Evolutionary conservation across 1,140 invertebrate species (phyloP), one percentile per base, ranked within the genome.

Genomic region (Bilobella aurantiaca): DNA sequence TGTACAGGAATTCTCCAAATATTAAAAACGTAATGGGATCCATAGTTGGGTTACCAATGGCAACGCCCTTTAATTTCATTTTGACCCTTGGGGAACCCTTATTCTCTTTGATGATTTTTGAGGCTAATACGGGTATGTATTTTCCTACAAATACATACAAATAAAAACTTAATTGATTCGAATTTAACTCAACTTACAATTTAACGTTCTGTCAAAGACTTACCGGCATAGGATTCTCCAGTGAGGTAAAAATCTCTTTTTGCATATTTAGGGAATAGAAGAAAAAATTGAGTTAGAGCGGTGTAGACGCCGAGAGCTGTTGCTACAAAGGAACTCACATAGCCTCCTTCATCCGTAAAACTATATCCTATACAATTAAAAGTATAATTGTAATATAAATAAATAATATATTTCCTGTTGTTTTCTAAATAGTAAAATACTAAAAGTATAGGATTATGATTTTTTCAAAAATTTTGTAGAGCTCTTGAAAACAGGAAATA

Each of bases 41-140:
- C 67, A 75, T 77, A 2, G 81, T 74, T 2, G 80, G 79, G 71
- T 81, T 78, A 8, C 81, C 81, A 64, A 82, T 80, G 3, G 78
- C 78, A 47, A 82, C 74, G 21, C 81, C 81, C 69, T 64, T 64
- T 3, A 68, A 34, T 42, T 68, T 68, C n/a, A 68, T 66, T 32
- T 49, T 56, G 1, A 34, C 46, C 27, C 49, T 34, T 32, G 25
- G n/a, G 56, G 66, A 46, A 58, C 21, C 28, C 21, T 58, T 56
- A 70, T 85, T 87, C 30, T 84, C 81, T 69, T 81, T 80, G 74
- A 90, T 84, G 58, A 92, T 91, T 21, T 85, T 84, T 73, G 88
- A 83, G 0, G 83, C 84, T 12, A 90, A 74, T 0, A 87, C 84
- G 16, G 89, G 88, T 0, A 90, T 85, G 80, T 90, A 91, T 69